Evolutionary conservation across 2,888 invertebrate genomes (phyloP).

Genomic region (Orchesellides sinensis): DNA sequence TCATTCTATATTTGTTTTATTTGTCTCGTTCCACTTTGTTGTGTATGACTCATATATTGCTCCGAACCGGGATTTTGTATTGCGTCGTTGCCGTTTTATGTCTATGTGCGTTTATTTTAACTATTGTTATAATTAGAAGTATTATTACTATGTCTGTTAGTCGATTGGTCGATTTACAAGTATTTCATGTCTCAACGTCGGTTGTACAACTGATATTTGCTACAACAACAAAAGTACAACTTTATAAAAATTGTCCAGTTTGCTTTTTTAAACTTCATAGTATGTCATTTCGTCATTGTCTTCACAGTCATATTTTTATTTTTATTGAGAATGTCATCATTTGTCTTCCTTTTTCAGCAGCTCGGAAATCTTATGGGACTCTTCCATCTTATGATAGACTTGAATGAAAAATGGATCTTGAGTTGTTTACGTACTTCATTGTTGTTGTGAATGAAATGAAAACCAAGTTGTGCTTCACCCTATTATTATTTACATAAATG

Average conservation of each 20-base stretch:
- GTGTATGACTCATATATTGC: not conserved
- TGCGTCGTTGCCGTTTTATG: too few species aligned
- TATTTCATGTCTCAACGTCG: not conserved
- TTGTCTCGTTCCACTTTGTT: not conserved
- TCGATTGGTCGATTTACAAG: not conserved
- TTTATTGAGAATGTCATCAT: not conserved
- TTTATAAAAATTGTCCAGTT: not conserved
- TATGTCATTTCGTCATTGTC: too few species aligned
- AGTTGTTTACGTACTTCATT: too few species aligned
- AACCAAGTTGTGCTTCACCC: too few species aligned
- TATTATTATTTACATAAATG: too few species aligned
- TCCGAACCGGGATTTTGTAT: too few species aligned
- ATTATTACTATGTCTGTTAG: not conserved
- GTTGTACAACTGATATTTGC: not conserved
- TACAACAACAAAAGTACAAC: not conserved
- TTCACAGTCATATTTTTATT: not conserved
- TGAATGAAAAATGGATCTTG: constrained; percentile 9
- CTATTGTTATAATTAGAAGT: not conserved
- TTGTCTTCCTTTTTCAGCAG: not conserved
- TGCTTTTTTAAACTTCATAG: not conserved
- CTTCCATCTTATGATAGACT: not conserved
- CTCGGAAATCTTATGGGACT: not conserved
- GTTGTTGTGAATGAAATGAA: too few species aligned
- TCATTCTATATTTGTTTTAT: not conserved
- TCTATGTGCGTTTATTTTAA: too few species aligned